Conservation (phyloP, 2,113 vertebrate genomes). For the Platanista minor region DNA sequence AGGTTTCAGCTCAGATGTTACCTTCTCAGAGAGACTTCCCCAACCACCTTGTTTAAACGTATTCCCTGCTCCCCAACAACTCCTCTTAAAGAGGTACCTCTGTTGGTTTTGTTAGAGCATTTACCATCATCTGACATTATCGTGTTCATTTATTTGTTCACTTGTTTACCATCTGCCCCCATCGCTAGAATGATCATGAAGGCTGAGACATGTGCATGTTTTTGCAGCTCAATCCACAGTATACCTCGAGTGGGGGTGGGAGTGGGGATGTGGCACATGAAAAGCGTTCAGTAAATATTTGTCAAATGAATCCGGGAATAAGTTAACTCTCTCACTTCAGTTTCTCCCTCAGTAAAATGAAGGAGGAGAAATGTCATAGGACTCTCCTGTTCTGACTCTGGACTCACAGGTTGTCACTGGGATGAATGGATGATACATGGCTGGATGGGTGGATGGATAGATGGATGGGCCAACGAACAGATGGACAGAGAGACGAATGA, state of each 20-base stretch:
- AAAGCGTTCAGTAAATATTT: not conserved
- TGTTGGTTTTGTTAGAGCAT: not conserved
- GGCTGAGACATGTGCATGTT: not conserved
- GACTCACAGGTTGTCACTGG: not conserved
- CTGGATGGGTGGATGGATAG: not conserved
- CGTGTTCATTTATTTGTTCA: not conserved
- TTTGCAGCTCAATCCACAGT: not conserved
- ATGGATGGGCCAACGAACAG: not conserved
- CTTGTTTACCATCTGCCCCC: not conserved
- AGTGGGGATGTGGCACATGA: not conserved
- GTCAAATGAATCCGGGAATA: not conserved
- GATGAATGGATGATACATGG: not conserved
- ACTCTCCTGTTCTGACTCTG: not conserved
- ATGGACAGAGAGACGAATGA: not conserved
- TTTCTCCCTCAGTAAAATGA: not conserved
- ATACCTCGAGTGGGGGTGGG: too few relatives aligned
- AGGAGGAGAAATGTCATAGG: not conserved
- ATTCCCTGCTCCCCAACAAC: not conserved
- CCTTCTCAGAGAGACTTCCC: not conserved
- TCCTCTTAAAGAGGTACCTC: not conserved
- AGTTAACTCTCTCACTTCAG: not conserved
- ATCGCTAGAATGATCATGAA: not conserved
- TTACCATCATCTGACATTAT: not conserved
- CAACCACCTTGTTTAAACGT: not conserved
- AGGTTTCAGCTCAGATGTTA: not conserved